phyloP scores from a whole-genome alignment of 2,888 invertebrate species.

The Teleogryllus oceanicus region DNA sequence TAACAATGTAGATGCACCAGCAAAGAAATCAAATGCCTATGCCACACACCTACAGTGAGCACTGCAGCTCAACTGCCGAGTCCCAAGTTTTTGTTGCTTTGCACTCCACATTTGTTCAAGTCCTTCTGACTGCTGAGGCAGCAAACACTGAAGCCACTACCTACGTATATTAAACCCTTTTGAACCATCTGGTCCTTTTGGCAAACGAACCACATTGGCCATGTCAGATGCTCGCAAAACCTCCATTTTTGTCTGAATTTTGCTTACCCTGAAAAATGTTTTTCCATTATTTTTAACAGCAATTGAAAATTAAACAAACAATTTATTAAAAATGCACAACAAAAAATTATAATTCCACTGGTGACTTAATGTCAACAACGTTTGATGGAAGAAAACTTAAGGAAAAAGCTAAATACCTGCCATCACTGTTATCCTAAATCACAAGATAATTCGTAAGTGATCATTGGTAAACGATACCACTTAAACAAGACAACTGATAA shows the following conservation, averaged over 20 bases:
- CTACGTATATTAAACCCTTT: slow-evolving; percentile 65
- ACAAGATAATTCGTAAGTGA: too few relatives aligned
- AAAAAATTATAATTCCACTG: too few relatives aligned
- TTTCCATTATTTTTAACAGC: slow-evolving; percentile 31
- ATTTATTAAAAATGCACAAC: slow-evolving; percentile 18
- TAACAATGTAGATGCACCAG: slow-evolving; percentile 18
- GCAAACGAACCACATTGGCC: slow-evolving; percentile 63
- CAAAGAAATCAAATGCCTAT: slow-evolving; percentile 1
- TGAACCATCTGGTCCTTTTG: slow-evolving; percentile 76
- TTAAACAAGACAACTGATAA: not conserved
- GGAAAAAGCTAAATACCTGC: too few relatives aligned
- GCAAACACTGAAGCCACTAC: slow-evolving; percentile 48
- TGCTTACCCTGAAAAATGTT: slow-evolving; percentile 42
- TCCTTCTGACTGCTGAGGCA: not conserved
- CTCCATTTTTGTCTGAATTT: slow-evolving; percentile 48
- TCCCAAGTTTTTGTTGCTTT: not conserved
- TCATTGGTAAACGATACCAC: too few relatives aligned
- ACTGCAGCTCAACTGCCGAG: not conserved
- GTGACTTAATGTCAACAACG: too few relatives aligned
- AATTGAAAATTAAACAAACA: slow-evolving; percentile 29
- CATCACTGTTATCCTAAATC: too few relatives aligned
- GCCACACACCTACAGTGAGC: not conserved
- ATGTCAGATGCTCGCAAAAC: slow-evolving; percentile 37
- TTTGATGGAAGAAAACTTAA: too few relatives aligned
- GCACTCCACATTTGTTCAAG: not conserved